phyloP scores from a whole-genome alignment of 2,113 vertebrate species.

The Pituophis catenifer region DNA sequence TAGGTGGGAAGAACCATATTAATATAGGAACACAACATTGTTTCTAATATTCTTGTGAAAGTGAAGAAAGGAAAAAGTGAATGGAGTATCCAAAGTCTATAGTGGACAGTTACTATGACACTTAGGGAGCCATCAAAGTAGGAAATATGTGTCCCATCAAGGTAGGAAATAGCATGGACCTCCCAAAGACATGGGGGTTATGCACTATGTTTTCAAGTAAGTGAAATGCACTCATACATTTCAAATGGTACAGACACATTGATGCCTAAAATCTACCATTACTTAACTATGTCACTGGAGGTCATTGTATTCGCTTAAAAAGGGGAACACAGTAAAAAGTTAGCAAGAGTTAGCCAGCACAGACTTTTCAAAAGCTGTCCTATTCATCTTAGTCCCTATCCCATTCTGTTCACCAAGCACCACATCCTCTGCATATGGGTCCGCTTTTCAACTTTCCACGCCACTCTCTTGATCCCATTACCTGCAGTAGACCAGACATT shows the following conservation, averaged over 20 bases:
- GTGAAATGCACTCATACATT: background rate
- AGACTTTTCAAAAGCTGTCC: background rate
- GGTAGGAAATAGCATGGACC: background rate
- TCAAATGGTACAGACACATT: background rate
- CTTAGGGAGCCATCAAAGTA: background rate
- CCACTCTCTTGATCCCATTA: slow-evolving; percentile 57
- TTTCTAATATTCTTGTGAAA: background rate
- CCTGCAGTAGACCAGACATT: slow-evolving; percentile 94
- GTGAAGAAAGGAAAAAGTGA: background rate
- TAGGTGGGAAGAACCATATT: background rate
- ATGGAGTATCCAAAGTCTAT: background rate
- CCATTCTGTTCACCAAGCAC: background rate
- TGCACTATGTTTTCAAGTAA: background rate
- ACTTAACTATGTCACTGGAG: background rate
- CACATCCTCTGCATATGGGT: background rate
- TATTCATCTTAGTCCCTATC: background rate
- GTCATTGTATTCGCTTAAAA: background rate
- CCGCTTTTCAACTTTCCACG: background rate
- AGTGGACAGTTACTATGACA: background rate
- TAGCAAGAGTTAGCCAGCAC: background rate
- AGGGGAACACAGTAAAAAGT: background rate
- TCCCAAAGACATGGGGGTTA: background rate
- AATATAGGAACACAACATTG: background rate
- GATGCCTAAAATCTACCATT: background rate
- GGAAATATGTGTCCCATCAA: background rate